Base-by-base conservation (phyloP, 2,888 invertebrate genomes). In the Melipona beecheii region DNA sequence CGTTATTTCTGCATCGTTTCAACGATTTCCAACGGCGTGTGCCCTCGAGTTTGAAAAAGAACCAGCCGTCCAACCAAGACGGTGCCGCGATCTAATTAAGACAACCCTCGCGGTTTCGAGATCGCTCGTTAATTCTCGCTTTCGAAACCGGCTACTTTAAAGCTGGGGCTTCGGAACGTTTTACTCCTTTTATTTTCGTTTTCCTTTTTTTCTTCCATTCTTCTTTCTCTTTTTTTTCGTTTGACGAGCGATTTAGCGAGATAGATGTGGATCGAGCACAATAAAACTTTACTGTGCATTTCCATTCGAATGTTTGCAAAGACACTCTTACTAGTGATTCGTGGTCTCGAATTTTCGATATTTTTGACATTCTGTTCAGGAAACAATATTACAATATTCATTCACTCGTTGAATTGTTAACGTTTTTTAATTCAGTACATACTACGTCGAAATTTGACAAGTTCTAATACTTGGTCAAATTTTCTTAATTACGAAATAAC, bases 121-220 rank as follows among this genome's bases (percentile, higher is more conserved):
- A 84, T 78, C 84, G 68, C 82, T 83, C 82, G 83, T 83, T 83
- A 82, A 83, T 83, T 65, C 83, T 73, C 58, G 82, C 75, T 75
- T 83, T 81, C 58, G 60, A 75, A 64, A 24, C 21, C 64, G 50
- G 64, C 80, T 73, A 79, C 80, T 79, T 64, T 65, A 52, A 24
- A 13, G 4, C 43, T 4, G 9, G 4, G 13, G 43, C 1, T 31
- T 62, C 3, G 27, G 19, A 58, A 31, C n/a, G 21, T 19, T 68
- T 49, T 15, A 52, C 19, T 27, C 24, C 15, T 54, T 36, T 36
- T 36, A 36, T 24, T 21, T 31, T 31, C 36, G 0, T 9, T n/a
- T n/a, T 13, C 49, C 49, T 36, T 50, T 24, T 24, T 24, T 60
- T 19, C 19, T 54, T 36, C 21, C 0, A 4, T 21, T 31, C 31